phyloP scores from a whole-genome alignment of 2,797 vertebrate genomes.

The Caiman crocodilus region DNA sequence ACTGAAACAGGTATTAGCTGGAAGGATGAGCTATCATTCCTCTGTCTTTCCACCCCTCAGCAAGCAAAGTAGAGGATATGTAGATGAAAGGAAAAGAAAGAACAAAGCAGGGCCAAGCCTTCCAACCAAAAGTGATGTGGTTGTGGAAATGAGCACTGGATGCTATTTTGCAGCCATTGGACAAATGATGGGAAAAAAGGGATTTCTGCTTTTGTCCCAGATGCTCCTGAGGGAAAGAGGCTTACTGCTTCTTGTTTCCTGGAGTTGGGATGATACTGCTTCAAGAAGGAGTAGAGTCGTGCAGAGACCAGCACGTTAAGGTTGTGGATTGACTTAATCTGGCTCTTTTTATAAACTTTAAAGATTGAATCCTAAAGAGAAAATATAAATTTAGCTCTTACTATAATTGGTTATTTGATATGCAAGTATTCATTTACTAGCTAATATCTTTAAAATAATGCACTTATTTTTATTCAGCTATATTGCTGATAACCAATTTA shows the following conservation, averaged over 20 bases:
- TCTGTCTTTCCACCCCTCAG: no score
- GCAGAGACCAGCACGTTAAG: not conserved
- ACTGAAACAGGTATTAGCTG: no score
- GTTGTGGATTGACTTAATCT: not conserved
- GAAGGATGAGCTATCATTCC: no score
- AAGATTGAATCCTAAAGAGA: not conserved
- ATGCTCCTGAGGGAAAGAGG: not conserved
- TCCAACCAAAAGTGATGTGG: not conserved
- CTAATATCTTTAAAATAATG: not conserved
- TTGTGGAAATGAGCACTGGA: not conserved
- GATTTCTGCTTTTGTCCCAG: not conserved
- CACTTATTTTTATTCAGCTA: not conserved
- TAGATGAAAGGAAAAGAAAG: not conserved
- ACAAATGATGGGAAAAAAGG: not conserved
- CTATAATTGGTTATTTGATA: not conserved
- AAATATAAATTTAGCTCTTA: not conserved
- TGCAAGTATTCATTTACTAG: not conserved
- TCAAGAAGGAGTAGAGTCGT: not conserved
- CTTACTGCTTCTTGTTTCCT: not conserved
- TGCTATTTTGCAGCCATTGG: not conserved
- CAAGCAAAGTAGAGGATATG: no score
- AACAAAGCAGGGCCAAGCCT: not conserved
- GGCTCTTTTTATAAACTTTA: not conserved
- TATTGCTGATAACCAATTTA: slow-evolving; percentile 3
- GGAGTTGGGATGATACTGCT: not conserved